Conservation (phyloP, 2,888 invertebrate genomes). For the Thysanoteuthis rhombus region DNA sequence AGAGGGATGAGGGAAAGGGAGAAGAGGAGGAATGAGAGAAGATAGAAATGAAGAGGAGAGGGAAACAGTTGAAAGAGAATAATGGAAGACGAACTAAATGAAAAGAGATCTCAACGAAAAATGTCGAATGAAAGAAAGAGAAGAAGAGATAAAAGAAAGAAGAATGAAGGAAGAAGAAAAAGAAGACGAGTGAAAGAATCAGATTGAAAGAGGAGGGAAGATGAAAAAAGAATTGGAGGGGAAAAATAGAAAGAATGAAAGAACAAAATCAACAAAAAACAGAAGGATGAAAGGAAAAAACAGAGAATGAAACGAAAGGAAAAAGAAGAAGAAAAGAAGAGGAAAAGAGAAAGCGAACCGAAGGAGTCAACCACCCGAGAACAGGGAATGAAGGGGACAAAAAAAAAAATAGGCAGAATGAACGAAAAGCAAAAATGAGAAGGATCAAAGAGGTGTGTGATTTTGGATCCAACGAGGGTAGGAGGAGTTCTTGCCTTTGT, state of each 20-base stretch:
- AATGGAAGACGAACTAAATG: too few species aligned
- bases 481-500: too few species aligned
- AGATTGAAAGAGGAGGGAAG: not conserved
- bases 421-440: not conserved
- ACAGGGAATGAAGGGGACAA: not conserved
- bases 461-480: too few species aligned
- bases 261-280: not conserved
- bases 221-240: not conserved
- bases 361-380: not conserved
- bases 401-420: not conserved
- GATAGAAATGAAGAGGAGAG: too few species aligned
- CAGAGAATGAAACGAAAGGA: not conserved
- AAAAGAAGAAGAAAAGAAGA: not conserved
- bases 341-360: too few species aligned
- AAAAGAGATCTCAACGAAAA: too few species aligned
- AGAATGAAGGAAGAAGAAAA: not conserved
- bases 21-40: too few species aligned
- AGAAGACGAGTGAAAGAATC: not conserved
- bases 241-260: not conserved
- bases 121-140: not conserved
- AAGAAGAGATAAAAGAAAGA: not conserved
- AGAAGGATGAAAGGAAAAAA: not conserved
- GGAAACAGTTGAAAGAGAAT: too few species aligned
- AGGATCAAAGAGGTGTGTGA: too few species aligned
- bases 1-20: not conserved